Conservation (phyloP, 2,888 invertebrate genomes). For the Luffia ferchaultella region DNA sequence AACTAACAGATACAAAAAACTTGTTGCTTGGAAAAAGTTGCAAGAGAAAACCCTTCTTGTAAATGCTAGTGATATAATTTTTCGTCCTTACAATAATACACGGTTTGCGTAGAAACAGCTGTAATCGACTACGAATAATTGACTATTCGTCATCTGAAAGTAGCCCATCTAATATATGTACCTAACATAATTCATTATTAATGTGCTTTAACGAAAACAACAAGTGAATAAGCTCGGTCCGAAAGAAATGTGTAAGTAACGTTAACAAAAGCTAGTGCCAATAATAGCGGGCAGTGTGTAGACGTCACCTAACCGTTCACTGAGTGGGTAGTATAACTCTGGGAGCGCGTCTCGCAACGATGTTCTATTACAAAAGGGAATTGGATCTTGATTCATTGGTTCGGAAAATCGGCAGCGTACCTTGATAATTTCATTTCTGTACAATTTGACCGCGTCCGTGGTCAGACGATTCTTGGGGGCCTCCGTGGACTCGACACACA, state of each 20-base stretch:
- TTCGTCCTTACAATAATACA: no score
- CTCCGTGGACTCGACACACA: constrained; percentile 53
- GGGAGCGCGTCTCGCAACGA: constrained; percentile 59
- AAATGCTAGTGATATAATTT: no score
- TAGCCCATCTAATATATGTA: no score
- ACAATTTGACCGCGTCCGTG: constrained; percentile 66
- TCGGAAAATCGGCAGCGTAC: constrained; percentile 67
- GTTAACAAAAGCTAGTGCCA: not conserved
- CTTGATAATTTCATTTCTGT: constrained; percentile 68
- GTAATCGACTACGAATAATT: no score
- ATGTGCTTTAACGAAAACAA: not conserved
- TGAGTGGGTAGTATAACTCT: constrained; percentile 58
- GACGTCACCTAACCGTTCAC: constrained; percentile 36
- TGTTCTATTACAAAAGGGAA: constrained; percentile 68
- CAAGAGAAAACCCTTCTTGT: no score
- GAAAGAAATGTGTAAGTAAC: not conserved
- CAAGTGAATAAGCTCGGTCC: not conserved
- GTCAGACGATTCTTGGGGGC: constrained; percentile 60
- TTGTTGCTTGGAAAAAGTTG: no score
- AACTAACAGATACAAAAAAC: no score
- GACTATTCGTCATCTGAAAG: no score
- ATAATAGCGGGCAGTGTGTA: constrained; percentile 1
- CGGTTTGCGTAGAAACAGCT: no score
- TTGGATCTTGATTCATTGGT: constrained; percentile 68
- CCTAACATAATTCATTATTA: not conserved